Conservation (phyloP, 2,888 invertebrate species). For the Agapostemon virescens region DNA sequence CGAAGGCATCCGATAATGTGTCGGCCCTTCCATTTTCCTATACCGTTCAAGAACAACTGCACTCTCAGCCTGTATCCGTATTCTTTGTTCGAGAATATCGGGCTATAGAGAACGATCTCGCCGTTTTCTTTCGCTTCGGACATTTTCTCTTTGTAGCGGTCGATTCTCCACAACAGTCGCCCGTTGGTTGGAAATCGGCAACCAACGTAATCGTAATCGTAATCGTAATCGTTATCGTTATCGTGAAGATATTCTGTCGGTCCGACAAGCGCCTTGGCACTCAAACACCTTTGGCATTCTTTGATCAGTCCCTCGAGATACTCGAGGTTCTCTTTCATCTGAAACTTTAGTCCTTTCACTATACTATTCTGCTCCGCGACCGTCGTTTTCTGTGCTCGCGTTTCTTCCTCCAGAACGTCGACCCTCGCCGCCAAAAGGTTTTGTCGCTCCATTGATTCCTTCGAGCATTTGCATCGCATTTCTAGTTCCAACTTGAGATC, state of each 20-base stretch:
- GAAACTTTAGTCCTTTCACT: conserved; percentile 66
- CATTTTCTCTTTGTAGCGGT: conserved; percentile 85
- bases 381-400: conserved; percentile 53
- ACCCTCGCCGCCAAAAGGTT: conserved; percentile 81
- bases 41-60: conserved; percentile 87
- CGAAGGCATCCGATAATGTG: conserved; percentile 87
- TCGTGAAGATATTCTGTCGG: conserved; percentile 3
- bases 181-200: conserved; percentile 77
- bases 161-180: conserved; percentile 87
- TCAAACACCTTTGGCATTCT: conserved; percentile 36
- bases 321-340: conserved; percentile 68
- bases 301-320: conserved; percentile 68
- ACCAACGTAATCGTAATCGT: too few relatives aligned
- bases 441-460: conserved; percentile 81
- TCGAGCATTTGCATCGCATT: conserved; percentile 80
- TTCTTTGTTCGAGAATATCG: conserved; percentile 86
- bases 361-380: conserved; percentile 49
- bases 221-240: not conserved
- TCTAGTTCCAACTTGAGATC: conserved; percentile 82
- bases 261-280: not conserved
- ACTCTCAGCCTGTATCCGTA: conserved; percentile 89
- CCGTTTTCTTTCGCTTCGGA: conserved; percentile 85
- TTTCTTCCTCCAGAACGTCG: conserved; percentile 81
- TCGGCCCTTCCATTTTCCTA: conserved; percentile 89
- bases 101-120: conserved; percentile 85